Percentiles rank a stretch among this genome's conserved stretches.
phyloP scores from a whole-genome alignment of 2,113 vertebrate species.

The Xenopus laevis region DNA sequence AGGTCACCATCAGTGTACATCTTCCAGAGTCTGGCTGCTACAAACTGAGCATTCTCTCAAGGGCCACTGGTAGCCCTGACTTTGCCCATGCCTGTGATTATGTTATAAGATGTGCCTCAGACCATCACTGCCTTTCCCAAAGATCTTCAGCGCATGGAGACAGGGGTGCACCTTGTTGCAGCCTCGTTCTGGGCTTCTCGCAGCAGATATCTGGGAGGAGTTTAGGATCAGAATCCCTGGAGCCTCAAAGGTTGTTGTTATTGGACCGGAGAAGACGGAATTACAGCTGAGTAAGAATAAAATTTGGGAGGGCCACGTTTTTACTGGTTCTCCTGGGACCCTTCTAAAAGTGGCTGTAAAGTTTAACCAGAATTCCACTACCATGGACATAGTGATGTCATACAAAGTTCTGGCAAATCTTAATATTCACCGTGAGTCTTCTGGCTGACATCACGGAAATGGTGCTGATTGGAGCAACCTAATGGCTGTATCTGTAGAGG shows the following conservation, averaged over 20 bases:
- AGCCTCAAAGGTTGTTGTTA: conserved; percentile 58
- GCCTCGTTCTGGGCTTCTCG: conserved; percentile 67
- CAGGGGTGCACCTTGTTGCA: conserved; percentile 72
- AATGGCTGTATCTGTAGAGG: too few species aligned
- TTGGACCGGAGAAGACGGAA: conserved; percentile 55
- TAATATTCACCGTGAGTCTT: neutral
- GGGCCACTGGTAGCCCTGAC: conserved; percentile 49
- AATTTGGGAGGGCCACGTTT: conserved; percentile 70
- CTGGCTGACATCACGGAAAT: neutral
- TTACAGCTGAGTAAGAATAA: conserved; percentile 62
- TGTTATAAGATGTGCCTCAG: conserved; percentile 54
- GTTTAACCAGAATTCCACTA: conserved; percentile 46
- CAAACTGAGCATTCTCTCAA: conserved; percentile 66
- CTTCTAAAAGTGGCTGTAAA: conserved; percentile 63
- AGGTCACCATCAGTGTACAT: neutral
- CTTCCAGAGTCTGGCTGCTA: conserved; percentile 59
- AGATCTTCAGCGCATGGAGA: conserved; percentile 63
- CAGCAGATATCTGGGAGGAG: conserved; percentile 58
- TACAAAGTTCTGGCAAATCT: conserved; percentile 60
- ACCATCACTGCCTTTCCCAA: conserved; percentile 64
- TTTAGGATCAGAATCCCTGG: conserved; percentile 72
- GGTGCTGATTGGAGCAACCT: too few species aligned
- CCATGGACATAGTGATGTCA: conserved; percentile 67
- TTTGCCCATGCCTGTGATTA: conserved; percentile 70
- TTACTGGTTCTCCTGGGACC: conserved; percentile 47